Conservation (phyloP, 1,140 invertebrate species). For the Triops longicaudatus region DNA sequence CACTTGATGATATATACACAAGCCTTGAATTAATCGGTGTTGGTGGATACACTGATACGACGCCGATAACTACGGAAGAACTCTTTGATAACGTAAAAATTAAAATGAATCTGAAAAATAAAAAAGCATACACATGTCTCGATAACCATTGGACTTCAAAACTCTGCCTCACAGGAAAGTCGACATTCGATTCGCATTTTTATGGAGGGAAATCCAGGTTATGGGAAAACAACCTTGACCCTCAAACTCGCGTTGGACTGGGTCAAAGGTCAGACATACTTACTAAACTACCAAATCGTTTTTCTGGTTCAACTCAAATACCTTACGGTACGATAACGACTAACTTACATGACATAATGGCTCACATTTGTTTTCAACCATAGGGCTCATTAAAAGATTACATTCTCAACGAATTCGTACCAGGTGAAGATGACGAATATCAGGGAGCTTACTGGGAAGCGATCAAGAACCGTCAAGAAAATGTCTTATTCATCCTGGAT, state of each 20-base stretch:
- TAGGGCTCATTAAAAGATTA: conserved; percentile 32
- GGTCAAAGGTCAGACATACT: conserved; percentile 30
- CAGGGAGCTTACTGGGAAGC: conserved; percentile 33
- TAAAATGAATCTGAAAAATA: too few relatives aligned
- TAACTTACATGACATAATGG: too few relatives aligned
- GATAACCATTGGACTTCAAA: too few relatives aligned
- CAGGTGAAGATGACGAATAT: conserved; percentile 19
- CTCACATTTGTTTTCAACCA: not conserved
- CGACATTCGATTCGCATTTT: conserved; percentile 16
- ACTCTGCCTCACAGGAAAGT: not conserved
- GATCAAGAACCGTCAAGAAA: conserved; percentile 32
- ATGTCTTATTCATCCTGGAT: conserved; percentile 34
- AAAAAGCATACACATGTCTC: too few relatives aligned
- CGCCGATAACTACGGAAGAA: not conserved
- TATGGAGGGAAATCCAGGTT: conserved; percentile 34
- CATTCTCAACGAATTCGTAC: conserved; percentile 33
- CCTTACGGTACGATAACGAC: conserved; percentile 28
- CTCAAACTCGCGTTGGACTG: conserved; percentile 34
- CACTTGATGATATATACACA: conserved; percentile 25
- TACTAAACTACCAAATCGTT: conserved; percentile 32
- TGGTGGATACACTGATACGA: conserved; percentile 12
- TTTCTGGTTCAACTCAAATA: conserved; percentile 34
- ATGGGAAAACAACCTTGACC: conserved; percentile 33
- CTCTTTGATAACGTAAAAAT: not conserved
- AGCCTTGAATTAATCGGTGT: conserved; percentile 19